These are phyloP conservation scores for Cephus pulcher DNA, from an alignment of 2,888 invertebrate species.

Conservation along the genomic window DNA sequence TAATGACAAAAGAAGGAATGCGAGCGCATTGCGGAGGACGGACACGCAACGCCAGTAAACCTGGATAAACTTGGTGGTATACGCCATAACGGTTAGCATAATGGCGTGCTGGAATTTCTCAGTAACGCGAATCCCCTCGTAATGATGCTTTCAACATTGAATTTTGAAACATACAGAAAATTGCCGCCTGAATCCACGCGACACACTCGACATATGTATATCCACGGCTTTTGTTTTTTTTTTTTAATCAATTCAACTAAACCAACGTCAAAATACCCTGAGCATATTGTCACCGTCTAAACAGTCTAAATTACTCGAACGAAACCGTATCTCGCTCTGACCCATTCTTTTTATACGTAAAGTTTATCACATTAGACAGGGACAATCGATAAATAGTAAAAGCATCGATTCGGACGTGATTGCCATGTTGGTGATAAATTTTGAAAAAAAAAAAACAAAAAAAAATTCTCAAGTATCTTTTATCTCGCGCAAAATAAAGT, in stretches of 20 bases:
- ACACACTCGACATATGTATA: neutral
- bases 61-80: neutral
- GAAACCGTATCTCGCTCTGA: too few relatives aligned
- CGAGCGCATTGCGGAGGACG: neutral
- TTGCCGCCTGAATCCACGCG: neutral
- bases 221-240: neutral
- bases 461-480: neutral
- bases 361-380: too few relatives aligned
- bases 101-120: neutral
- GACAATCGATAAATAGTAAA: too few relatives aligned
- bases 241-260: neutral
- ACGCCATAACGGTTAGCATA: neutral
- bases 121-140: neutral
- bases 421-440: too few relatives aligned
- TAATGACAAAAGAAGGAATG: neutral
- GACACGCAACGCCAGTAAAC: neutral
- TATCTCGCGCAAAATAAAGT: neutral
- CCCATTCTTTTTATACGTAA: too few relatives aligned
- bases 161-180: neutral
- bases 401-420: too few relatives aligned
- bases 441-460: too few relatives aligned
- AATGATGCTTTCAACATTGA: neutral
- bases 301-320: neutral
- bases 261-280: neutral
- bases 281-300: neutral